phyloP scores from a whole-genome alignment of 1,140 invertebrate genomes.

The Arctopsyche grandis region DNA sequence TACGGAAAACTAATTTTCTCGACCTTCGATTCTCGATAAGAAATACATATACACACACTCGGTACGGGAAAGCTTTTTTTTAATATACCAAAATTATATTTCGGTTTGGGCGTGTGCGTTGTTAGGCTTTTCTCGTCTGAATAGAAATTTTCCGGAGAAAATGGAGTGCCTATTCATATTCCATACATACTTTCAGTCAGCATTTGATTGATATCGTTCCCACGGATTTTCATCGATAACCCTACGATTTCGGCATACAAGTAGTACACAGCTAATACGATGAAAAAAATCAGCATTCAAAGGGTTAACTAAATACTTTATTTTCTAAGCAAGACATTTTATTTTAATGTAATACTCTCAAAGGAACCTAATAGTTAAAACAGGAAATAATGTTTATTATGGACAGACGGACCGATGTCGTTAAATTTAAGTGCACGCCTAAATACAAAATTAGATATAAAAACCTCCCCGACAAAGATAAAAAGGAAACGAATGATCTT shows the following conservation, averaged over 20 bases:
- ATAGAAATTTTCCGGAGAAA: constrained; percentile 12
- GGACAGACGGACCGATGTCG: too few species aligned
- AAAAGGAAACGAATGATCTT: too few species aligned
- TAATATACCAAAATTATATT: neutral
- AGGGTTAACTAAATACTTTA: too few species aligned
- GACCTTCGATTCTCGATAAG: neutral
- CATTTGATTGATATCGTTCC: constrained; percentile 13
- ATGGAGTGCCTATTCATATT: constrained; percentile 22
- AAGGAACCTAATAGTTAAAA: too few species aligned
- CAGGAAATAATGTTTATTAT: too few species aligned
- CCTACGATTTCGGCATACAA: neutral
- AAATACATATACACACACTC: neutral
- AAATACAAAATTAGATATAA: too few species aligned
- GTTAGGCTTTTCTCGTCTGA: constrained; percentile 8
- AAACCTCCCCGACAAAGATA: too few species aligned
- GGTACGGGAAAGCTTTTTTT: neutral
- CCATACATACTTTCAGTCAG: constrained; percentile 19
- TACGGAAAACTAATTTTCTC: neutral
- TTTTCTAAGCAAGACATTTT: too few species aligned
- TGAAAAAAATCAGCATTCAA: too few species aligned
- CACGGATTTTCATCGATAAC: neutral
- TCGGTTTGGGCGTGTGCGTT: neutral
- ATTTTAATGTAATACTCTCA: too few species aligned
- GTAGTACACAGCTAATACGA: too few species aligned
- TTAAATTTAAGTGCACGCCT: too few species aligned